phyloP scores from a whole-genome alignment of 2,888 invertebrate species.

The Muscina levida region DNA sequence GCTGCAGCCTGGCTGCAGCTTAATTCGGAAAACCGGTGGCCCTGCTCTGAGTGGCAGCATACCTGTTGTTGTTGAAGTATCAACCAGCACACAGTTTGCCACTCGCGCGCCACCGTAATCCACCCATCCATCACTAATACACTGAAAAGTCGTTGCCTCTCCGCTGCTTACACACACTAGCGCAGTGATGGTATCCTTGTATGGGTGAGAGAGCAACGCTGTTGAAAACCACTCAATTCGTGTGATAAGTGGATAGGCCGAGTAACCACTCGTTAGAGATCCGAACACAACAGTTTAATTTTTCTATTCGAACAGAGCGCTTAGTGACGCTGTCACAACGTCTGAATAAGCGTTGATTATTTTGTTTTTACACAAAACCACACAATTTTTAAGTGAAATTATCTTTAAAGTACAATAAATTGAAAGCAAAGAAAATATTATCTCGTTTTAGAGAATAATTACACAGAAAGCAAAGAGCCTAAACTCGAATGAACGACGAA shows the following conservation, averaged over 20 bases:
- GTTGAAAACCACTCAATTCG: constrained; percentile 55
- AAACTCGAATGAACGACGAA: constrained; percentile 50
- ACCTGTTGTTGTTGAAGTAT: constrained; percentile 50
- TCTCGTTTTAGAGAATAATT: constrained; percentile 66
- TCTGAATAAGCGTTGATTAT: constrained; percentile 57
- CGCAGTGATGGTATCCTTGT: constrained; percentile 40
- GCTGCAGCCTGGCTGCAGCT: constrained; percentile 13
- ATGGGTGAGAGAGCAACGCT: constrained; percentile 49
- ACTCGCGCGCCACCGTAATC: constrained; percentile 14
- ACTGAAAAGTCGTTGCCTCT: constrained; percentile 34
- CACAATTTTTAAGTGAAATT: constrained; percentile 54
- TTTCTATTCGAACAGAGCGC: constrained; percentile 77
- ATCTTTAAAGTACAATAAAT: constrained; percentile 39
- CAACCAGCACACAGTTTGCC: constrained; percentile 35
- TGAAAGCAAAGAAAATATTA: constrained; percentile 37
- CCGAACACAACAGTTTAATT: constrained; percentile 73
- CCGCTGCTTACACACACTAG: constrained; percentile 43
- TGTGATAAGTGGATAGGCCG: constrained; percentile 56
- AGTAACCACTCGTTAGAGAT: constrained; percentile 60
- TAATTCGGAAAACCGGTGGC: constrained; percentile 29
- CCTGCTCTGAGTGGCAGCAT: constrained; percentile 44
- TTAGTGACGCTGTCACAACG: constrained; percentile 76
- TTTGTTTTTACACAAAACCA: constrained; percentile 2
- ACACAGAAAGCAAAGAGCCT: constrained; percentile 20
- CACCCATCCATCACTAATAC: constrained; percentile 20